phyloP scores from a whole-genome alignment of 2,888 invertebrate genomes.

The Parthenolecanium corni region DNA sequence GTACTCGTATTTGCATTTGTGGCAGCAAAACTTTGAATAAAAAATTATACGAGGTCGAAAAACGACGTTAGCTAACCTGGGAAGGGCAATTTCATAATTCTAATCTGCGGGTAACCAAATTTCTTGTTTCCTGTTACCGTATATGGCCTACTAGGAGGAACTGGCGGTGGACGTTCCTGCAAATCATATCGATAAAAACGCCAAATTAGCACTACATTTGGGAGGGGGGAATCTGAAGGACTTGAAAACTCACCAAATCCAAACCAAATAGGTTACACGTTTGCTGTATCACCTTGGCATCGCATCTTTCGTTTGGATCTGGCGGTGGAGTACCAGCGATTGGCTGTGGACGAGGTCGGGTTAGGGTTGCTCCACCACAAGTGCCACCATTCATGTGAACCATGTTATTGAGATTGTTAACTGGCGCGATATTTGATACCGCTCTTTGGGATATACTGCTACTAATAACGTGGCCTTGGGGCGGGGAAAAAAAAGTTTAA shows the following conservation, averaged over 20 bases:
- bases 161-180: slow-evolving; percentile 80
- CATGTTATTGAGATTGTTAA: neutral
- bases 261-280: slow-evolving; percentile 82
- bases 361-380: slow-evolving; percentile 36
- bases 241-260: slow-evolving; percentile 54
- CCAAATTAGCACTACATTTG: neutral
- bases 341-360: slow-evolving; percentile 71
- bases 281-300: slow-evolving; percentile 76
- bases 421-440: slow-evolving; percentile 2
- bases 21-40: no score
- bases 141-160: slow-evolving; percentile 81
- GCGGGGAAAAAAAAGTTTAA: neutral
- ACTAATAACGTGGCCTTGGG: slow-evolving; percentile 5
- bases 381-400: neutral
- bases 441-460: slow-evolving; percentile 2
- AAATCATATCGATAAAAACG: slow-evolving; percentile 20
- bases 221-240: neutral
- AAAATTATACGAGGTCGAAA: no score
- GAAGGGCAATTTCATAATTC: slow-evolving; percentile 82
- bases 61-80: slow-evolving; percentile 45
- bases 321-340: slow-evolving; percentile 83
- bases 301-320: slow-evolving; percentile 72
- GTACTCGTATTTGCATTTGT: no score
- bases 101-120: slow-evolving; percentile 81
- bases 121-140: slow-evolving; percentile 83